These are phyloP conservation scores for Microtus richardsoni DNA, from an alignment of 2,113 vertebrate species.

Conservation along the genomic window DNA sequence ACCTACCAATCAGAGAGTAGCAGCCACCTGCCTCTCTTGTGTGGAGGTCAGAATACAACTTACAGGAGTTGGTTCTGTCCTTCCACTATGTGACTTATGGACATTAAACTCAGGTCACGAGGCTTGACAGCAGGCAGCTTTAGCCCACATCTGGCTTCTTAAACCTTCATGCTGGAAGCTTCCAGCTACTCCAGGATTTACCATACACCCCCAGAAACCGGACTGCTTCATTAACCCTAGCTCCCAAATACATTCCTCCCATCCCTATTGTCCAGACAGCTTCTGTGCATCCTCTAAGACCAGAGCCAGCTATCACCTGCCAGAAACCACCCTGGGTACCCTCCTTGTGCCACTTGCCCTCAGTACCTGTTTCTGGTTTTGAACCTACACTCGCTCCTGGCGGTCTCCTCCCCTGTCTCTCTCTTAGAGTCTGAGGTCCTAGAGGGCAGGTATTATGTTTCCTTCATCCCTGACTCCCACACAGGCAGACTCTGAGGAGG, in stretches of 20 bases:
- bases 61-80: neutral
- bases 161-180: neutral
- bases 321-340: neutral
- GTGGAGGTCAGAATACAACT: neutral
- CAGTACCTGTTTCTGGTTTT: neutral
- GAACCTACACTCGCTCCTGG: neutral
- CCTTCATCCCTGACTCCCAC: neutral
- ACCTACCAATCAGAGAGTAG: neutral
- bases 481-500: no score
- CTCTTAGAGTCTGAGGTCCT: neutral
- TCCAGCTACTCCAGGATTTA: neutral
- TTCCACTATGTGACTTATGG: neutral
- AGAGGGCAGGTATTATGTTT: neutral
- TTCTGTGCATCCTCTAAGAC: neutral
- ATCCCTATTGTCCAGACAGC: neutral
- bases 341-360: neutral
- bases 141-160: neutral
- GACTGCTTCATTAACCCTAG: neutral
- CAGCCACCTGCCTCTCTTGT: neutral
- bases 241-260: accelerated
- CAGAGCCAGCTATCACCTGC: neutral
- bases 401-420: no score
- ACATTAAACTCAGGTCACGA: neutral
- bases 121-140: neutral
- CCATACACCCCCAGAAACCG: neutral